Conservation (phyloP, 2,888 invertebrate genomes). For the Nudaria mundana region DNA sequence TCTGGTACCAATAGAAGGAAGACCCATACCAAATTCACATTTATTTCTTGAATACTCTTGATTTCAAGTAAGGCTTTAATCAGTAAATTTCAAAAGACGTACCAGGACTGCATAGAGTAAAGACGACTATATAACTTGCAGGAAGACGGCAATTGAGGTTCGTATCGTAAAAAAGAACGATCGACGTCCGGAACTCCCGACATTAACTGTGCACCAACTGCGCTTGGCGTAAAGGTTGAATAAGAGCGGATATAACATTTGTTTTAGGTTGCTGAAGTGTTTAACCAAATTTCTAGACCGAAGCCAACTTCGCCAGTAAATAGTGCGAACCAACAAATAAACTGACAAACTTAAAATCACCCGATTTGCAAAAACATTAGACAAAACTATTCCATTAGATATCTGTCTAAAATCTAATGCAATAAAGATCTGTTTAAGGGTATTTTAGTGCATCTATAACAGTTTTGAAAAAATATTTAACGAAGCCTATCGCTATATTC, state of each 20-base stretch:
- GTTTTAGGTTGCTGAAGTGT: too few relatives aligned
- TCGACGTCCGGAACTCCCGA: constrained; percentile 37
- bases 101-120: constrained; percentile 25
- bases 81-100: constrained; percentile 27
- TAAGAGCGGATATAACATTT: constrained; percentile 1
- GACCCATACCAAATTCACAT: not conserved
- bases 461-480: not conserved
- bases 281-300: too few relatives aligned
- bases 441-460: too few relatives aligned
- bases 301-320: too few relatives aligned
- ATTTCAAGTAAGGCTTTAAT: constrained; percentile 12
- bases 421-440: too few relatives aligned
- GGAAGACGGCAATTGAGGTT: constrained; percentile 35
- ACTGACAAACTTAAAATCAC: too few relatives aligned
- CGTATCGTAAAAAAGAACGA: constrained; percentile 48
- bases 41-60: constrained; percentile 3
- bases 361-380: too few relatives aligned
- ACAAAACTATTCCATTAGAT: too few relatives aligned
- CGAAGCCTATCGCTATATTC: not conserved
- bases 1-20: too few relatives aligned
- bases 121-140: constrained; percentile 32
- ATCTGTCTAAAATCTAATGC: too few relatives aligned
- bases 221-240: constrained; percentile 10
- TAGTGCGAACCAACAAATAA: too few relatives aligned
- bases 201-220: constrained; percentile 48